Evolutionary conservation across 2,797 vertebrate species (phyloP).

Genomic region (Natrix natrix): DNA sequence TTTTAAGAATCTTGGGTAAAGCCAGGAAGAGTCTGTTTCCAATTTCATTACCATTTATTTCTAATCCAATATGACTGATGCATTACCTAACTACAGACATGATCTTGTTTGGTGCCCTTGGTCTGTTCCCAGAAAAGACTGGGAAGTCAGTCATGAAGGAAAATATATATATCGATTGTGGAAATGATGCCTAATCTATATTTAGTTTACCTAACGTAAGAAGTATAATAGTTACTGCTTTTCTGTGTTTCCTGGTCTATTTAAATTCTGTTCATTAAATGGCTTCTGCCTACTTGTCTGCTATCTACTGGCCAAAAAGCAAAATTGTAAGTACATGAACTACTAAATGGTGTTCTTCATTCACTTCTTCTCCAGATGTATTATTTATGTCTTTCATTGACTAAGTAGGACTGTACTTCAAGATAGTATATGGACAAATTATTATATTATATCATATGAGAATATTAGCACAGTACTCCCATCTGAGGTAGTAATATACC

Average conservation of each 20-base stretch:
- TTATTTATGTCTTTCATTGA: slow-evolving; percentile 26
- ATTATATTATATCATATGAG: rapidly evolving
- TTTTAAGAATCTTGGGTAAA: slow-evolving; percentile 73
- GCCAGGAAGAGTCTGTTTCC: slow-evolving; percentile 73
- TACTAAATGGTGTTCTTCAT: neutral
- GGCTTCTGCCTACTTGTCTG: neutral
- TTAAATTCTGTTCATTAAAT: slow-evolving; percentile 31
- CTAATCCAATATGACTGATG: slow-evolving; percentile 77
- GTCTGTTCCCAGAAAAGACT: slow-evolving; percentile 70
- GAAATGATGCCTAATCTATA: slow-evolving; percentile 65
- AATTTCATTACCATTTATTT: slow-evolving; percentile 76
- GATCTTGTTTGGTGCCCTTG: slow-evolving; percentile 72
- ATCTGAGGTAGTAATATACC: neutral
- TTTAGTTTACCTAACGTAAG: slow-evolving; percentile 61
- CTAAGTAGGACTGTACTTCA: slow-evolving; percentile 24
- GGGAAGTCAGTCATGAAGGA: slow-evolving; percentile 67
- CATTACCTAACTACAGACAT: slow-evolving; percentile 74
- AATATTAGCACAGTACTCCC: neutral
- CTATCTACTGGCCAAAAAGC: slow-evolving; percentile 1
- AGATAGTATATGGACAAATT: slow-evolving; percentile 2
- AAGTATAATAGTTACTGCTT: slow-evolving; percentile 33
- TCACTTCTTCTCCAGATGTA: neutral
- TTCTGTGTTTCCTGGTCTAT: slow-evolving; percentile 35
- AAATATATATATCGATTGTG: slow-evolving; percentile 61
- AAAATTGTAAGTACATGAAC: neutral